Evolutionary conservation across 1,140 invertebrate species (phyloP).

Genomic region (Drosophila malerkotliana): DNA sequence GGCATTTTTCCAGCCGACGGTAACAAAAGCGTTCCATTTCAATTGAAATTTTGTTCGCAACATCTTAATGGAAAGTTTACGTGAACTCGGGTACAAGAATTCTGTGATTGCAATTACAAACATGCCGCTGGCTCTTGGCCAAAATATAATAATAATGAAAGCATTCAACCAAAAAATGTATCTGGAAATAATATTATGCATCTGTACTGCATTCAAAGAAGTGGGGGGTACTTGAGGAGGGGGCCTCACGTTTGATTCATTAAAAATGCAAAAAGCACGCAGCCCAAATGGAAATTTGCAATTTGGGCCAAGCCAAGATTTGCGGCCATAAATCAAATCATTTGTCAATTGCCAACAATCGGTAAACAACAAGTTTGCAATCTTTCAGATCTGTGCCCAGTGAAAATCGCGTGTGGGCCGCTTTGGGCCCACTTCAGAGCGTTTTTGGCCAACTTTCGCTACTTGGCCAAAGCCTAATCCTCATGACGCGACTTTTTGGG

Average conservation of each 20-base stretch:
- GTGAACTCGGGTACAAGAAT: constrained; percentile 14
- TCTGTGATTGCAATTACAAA: constrained; percentile 35
- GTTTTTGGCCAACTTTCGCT: constrained; percentile 31
- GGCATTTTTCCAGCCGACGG: constrained; percentile 8
- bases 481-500: constrained; percentile 53
- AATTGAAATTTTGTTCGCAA: constrained; percentile 48
- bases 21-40: constrained; percentile 44
- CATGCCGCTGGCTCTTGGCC: constrained; percentile 53
- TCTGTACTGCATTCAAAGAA: constrained; percentile 33
- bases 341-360: constrained; percentile 39
- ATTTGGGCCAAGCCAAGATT: constrained; percentile 72
- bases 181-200: constrained; percentile 58
- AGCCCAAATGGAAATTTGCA: constrained; percentile 63
- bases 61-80: constrained; percentile 64
- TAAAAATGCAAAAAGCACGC: constrained; percentile 62
- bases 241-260: constrained; percentile 31
- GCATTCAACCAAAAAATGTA: constrained; percentile 42
- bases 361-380: constrained; percentile 24
- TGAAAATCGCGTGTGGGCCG: constrained; percentile 30
- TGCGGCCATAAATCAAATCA: constrained; percentile 58
- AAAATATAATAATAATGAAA: constrained; percentile 43
- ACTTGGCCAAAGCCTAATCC: constrained; percentile 19
- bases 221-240: neutral
- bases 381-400: constrained; percentile 27
- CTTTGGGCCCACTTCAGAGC: constrained; percentile 1